These are phyloP conservation scores for Pilophorus perplexus DNA, from an alignment of 2,888 invertebrate genomes.

Conservation along the genomic window DNA sequence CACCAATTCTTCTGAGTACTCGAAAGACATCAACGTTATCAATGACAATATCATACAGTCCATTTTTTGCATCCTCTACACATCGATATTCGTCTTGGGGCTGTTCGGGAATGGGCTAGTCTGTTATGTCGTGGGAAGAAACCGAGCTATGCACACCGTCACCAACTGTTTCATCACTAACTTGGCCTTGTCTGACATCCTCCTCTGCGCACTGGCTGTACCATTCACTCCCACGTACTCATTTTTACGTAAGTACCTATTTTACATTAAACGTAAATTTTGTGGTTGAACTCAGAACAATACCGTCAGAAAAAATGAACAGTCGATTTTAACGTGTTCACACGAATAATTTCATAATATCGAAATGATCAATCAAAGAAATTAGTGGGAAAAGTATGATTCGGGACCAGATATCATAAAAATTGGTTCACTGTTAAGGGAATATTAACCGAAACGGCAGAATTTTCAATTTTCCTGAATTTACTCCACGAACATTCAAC, in stretches of 20 bases:
- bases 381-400: no score
- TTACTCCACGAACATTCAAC: no score
- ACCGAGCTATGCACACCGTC: slow-evolving; percentile 95
- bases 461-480: no score
- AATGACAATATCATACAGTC: slow-evolving; percentile 67
- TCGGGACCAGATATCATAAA: no score
- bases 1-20: neutral
- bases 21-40: slow-evolving; percentile 57
- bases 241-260: slow-evolving; percentile 63
- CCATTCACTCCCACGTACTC: slow-evolving; percentile 96
- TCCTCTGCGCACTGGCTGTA: slow-evolving; percentile 88
- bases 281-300: no score
- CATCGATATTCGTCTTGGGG: slow-evolving; percentile 77
- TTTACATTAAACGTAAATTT: neutral
- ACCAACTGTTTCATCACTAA: slow-evolving; percentile 97
- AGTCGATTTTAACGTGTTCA: no score
- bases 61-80: slow-evolving; percentile 72
- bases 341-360: no score
- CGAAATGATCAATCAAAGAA: no score
- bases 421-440: no score
- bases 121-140: slow-evolving; percentile 88
- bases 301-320: no score
- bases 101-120: slow-evolving; percentile 87
- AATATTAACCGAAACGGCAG: no score
- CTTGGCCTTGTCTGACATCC: slow-evolving; percentile 89